Evolutionary conservation across 2,888 invertebrate species (phyloP).

Genomic region (Stenodema calcarata): DNA sequence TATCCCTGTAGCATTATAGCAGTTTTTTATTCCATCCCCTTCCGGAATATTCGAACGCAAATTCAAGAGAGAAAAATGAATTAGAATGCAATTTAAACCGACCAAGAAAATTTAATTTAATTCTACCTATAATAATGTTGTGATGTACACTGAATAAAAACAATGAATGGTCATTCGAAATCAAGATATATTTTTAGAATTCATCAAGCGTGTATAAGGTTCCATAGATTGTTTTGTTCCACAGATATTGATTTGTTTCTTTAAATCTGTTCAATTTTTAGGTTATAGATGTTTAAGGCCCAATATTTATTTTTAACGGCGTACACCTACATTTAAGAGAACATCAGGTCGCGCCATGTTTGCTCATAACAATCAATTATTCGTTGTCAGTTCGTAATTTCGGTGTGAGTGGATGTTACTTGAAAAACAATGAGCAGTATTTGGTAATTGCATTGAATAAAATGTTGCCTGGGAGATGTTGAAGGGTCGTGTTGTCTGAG

Average conservation of each 20-base stretch:
- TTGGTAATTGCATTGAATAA: no score
- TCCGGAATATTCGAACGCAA: neutral
- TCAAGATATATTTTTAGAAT: conserved; percentile 27
- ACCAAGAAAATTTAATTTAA: conserved; percentile 8
- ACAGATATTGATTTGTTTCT: neutral
- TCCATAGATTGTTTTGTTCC: neutral
- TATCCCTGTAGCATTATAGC: neutral
- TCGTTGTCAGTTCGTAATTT: neutral
- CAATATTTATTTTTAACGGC: neutral
- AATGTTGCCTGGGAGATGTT: no score
- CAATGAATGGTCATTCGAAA: neutral
- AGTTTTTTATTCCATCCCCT: neutral
- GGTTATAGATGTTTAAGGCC: neutral
- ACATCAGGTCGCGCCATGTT: neutral
- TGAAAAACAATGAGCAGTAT: no score
- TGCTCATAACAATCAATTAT: neutral
- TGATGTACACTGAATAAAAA: neutral
- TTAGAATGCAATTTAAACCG: neutral
- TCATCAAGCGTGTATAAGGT: neutral
- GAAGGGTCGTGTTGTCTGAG: no score
- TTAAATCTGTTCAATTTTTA: neutral
- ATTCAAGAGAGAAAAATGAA: neutral
- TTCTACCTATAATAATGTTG: neutral
- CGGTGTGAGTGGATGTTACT: neutral
- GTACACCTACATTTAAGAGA: neutral